phyloP scores from a whole-genome alignment of 2,113 vertebrate species.

The Numida meleagris region DNA sequence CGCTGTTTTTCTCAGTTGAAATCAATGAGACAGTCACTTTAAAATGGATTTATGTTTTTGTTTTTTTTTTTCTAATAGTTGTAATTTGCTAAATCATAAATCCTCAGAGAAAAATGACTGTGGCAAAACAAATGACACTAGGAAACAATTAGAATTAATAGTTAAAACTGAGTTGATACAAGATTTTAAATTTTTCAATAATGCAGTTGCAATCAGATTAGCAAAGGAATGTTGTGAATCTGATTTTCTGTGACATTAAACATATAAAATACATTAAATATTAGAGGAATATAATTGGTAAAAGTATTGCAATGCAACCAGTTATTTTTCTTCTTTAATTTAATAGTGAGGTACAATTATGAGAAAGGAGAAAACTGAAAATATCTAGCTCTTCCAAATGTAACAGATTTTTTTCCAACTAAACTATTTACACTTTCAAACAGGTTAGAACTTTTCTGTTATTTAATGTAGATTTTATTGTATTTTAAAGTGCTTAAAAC shows the following conservation, averaged over 20 bases:
- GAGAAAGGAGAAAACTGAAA: not conserved
- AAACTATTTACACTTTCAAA: not conserved
- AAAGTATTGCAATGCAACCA: fast-evolving
- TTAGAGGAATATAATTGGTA: not conserved
- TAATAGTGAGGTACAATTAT: not conserved
- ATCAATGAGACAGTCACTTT: not conserved
- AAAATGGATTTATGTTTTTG: not conserved
- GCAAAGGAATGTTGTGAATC: not conserved
- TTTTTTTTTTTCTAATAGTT: not conserved
- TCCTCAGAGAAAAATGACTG: not conserved
- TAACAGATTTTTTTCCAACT: not conserved
- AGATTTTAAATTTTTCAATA: not conserved
- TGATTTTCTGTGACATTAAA: not conserved
- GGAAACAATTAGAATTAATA: not conserved
- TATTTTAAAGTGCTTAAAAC: not conserved
- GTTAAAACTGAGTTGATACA: not conserved
- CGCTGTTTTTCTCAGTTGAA: not conserved
- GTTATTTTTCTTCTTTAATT: not conserved
- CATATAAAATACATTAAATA: not conserved
- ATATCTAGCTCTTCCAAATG: not conserved
- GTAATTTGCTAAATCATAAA: not conserved
- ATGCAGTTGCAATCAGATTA: not conserved
- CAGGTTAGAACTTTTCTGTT: not conserved
- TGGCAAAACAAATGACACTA: not conserved
- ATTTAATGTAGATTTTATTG: not conserved